Evolutionary conservation across 2,797 vertebrate genomes (phyloP), one percentile per base, ranked within the genome.

Genomic region (Pseudochromis fuscus): DNA sequence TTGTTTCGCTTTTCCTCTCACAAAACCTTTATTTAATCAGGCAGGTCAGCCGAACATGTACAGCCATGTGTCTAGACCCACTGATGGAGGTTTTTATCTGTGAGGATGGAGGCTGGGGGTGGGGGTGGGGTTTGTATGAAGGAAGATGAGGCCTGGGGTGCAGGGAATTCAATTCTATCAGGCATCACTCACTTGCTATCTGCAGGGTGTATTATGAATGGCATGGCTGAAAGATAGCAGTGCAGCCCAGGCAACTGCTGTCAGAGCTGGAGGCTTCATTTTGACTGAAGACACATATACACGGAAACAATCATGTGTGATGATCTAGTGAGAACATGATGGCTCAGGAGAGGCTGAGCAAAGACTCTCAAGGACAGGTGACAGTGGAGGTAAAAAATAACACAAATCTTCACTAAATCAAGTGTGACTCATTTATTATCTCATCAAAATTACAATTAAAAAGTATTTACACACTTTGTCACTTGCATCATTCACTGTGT

Each of bases 21-120:
- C n/a, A 44, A 69, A 77, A 35, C 50, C 50, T 82, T 78, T 82
- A 79, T 87, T 91, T 72, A 84, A 87, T 90, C 81, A 82, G 67
- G 49, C 73, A 45, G 72, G 75, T 82, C 75, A 67, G 78, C 56
- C 52, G 61, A 82, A 81, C 75, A 73, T 76, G 67, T 59, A 57
- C 69, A 19, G 42, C 75, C 56, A 48, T 62, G 65, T 81, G 77
- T 85, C 78, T 48, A 9, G 44, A 65, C 30, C 77, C 65, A 44
- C 49, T 72, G 77, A 76, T 68, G 57, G 67, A 45, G 56, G 71
- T 35, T 72, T n/a, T 80, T 75, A 84, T 77, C 56, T 51, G 38
- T 7, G 24, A 12, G 40, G 13, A 30, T 37, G 65, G 23, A 9
- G 66, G 55, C 24, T 4, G 49, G 23, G 23, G 15, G 49, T 15